Evolutionary conservation across 2,888 invertebrate species (phyloP), one percentile per base, ranked within the genome.

Genomic region (Clitarchus hookeri): DNA sequence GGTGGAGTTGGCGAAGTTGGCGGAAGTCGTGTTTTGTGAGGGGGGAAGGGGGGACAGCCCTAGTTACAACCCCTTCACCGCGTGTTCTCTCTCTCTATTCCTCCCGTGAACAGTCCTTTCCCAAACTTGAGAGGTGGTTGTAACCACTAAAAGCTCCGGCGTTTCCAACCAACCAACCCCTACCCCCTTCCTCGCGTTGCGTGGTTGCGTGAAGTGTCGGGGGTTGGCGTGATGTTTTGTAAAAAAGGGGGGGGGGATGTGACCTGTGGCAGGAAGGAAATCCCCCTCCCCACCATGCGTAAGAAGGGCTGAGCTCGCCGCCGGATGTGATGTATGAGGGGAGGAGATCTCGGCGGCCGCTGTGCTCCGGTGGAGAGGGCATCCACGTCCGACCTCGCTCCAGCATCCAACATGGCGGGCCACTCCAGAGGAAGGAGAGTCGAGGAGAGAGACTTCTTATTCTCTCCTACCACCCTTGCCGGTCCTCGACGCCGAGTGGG

Each of bases 401-500:
- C 65, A n/a, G 65, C 65, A n/a, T 65, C 65, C 65, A 65, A 65
- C 65, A 65, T 65, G 65, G 65, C 65, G n/a, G 48, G 65, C n/a
- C 19, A 23, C 65, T 65, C 65, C 65, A 65, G 16, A 36, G 53
- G 4, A 8, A 53, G 19, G 19, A 53, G 53, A 19, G 53, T 1
- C 19, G 53, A 53, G 13, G 53, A 16, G 19, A 53, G 65, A 65
- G 19, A 19, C 65, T 9, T n/a, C 65, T 36, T 36, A 36, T 36
- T 36, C 36, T 36, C 36, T 36, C 36, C 36, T n/a, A 0, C n/a
- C 8, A 65, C 8, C 65, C n/a, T n/a, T n/a, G n/a, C n/a, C n/a
- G n/a, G n/a, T n/a, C 0, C 65, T n/a, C 65, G 65, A 8, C 8
- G 53, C 53, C 53, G 53, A 53, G 53, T 53, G n/a, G 65, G 2